Evolutionary conservation across 2,888 invertebrate species (phyloP).

Genomic region (Agelastica alni): DNA sequence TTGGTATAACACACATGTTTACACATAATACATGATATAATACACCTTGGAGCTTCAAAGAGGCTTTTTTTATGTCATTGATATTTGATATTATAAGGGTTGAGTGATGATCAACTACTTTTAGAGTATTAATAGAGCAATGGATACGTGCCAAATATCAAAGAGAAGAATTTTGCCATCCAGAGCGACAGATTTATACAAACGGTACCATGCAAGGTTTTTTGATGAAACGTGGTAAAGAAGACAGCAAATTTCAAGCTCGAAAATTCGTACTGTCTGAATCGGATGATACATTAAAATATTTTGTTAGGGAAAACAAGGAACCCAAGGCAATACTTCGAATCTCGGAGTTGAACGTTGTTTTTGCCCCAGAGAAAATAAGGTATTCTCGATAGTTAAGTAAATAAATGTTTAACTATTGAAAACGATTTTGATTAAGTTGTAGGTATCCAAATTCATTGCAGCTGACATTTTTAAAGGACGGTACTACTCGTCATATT

Average conservation of each 20-base stretch:
- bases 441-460: constrained; percentile 67
- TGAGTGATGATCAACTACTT: constrained; percentile 9
- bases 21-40: no score
- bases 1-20: no score
- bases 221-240: constrained; percentile 87
- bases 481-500: constrained; percentile 83
- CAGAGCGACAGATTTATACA: constrained; percentile 78
- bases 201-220: constrained; percentile 83
- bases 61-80: no score
- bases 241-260: constrained; percentile 81
- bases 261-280: constrained; percentile 83
- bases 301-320: constrained; percentile 73
- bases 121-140: constrained; percentile 83
- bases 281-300: constrained; percentile 78
- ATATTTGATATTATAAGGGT: no score
- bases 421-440: no score
- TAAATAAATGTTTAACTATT: no score
- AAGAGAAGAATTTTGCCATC: constrained; percentile 82
- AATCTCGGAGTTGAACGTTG: constrained; percentile 82
- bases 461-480: constrained; percentile 83
- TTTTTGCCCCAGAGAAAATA: constrained; percentile 84
- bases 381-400: no score
- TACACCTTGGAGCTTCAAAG: no score
- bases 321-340: constrained; percentile 82
- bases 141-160: constrained; percentile 92